Base-by-base conservation (phyloP, 2,888 invertebrate genomes). In the Octonoba sinensis region DNA sequence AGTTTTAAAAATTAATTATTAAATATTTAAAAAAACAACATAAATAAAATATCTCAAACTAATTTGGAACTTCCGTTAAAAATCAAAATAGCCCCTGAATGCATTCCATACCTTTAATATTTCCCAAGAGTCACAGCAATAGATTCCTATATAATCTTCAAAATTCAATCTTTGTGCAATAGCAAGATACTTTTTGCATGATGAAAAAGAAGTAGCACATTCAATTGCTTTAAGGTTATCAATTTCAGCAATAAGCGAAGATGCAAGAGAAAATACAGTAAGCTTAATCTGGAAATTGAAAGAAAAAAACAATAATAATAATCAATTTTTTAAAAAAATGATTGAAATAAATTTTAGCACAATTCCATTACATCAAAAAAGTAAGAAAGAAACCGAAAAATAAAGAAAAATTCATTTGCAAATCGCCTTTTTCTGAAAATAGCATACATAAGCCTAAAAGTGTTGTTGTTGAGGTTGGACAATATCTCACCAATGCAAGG, bases 81-180 rank as follows among this genome's bases (percentile, higher is more conserved):
- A 18, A 3, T 18, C 4, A 6, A 18, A 1, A 54, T 0, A 54
- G 36, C 36, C 1, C 11, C 36, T 36, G 11, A 8, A 11, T 36
- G 8, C 46, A 57, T 16, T 20, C 20, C n/a, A 12, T 47, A 77
- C 77, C 47, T 77, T 77, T 20, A 77, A 49, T 47, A 54, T 22
- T 59, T 71, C 65, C 65, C 65, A 77, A 6, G 77, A 65, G 16
- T 76, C 69, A 59, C 64, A 71, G 16, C 64, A 65, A 22, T 77
- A 77, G 20, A 77, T 24, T 11, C 65, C 20, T 24, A 77, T 27
- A n/a, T 6, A 57, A 59, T 77, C 77, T 49, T 77, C 65, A 24
- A 46, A 59, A 47, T 59, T 71, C 27, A 44, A 16, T 49, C 71
- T 71, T 22, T 65, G 47, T 12, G 65, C 65, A 8, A 71, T 36